Conservation (phyloP, 1,140 invertebrate species). For the Saccostrea echinata region DNA sequence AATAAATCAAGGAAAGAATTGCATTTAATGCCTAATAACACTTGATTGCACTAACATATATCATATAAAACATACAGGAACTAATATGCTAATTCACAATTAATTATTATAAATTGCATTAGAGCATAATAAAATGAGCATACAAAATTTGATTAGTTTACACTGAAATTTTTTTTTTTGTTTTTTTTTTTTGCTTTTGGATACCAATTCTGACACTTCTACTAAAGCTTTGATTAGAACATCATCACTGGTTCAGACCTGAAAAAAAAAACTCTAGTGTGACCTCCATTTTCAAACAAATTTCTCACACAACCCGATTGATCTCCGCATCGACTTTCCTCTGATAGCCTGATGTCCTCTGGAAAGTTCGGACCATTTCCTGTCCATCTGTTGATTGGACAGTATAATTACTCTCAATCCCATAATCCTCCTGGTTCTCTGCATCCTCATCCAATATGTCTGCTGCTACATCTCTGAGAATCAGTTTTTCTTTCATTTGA, state of each 20-base stretch:
- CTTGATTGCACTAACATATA: no score
- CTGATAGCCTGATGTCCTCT: constrained; percentile 16
- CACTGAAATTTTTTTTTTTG: no score
- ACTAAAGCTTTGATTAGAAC: background rate
- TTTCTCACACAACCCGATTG: background rate
- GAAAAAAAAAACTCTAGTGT: background rate
- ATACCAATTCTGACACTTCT: background rate
- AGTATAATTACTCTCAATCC: constrained; percentile 61
- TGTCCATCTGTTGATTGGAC: constrained; percentile 53
- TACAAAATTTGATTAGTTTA: no score
- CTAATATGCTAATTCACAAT: no score
- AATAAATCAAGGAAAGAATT: no score
- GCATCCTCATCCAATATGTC: constrained; percentile 64
- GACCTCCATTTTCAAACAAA: background rate
- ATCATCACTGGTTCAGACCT: background rate
- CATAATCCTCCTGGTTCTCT: constrained; percentile 48
- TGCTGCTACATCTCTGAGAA: constrained; percentile 59
- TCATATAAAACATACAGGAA: no score
- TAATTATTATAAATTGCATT: no score
- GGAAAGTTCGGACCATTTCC: constrained; percentile 48
- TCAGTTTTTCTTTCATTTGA: constrained; percentile 71
- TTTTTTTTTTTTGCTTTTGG: background rate
- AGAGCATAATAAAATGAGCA: no score
- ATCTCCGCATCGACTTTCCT: background rate
- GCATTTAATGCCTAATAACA: no score